A percentile compares a stretch with the other conserved stretches of the same genome.
These are phyloP conservation scores for Acronicta aceris DNA, from an alignment of 2,888 invertebrate species.

Conservation along the genomic window DNA sequence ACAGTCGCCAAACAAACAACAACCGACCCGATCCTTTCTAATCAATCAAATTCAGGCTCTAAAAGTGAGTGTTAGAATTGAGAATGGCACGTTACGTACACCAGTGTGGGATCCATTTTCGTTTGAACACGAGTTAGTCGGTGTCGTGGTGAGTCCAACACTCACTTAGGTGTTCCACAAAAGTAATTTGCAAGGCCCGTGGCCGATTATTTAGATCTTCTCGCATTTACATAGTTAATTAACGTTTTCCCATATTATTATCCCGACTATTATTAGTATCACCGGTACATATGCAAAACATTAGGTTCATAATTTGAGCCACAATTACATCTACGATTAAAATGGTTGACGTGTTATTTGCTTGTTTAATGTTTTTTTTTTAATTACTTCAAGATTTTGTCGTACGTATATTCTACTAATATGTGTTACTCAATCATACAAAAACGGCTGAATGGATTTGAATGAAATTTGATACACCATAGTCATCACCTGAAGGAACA, in stretches of 20 bases:
- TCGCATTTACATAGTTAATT: constrained; percentile 78
- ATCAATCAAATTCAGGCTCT: constrained; percentile 75
- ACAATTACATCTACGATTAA: constrained; percentile 25
- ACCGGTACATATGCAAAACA: constrained; percentile 42
- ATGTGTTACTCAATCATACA: too few species aligned
- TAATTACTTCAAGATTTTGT: too few species aligned
- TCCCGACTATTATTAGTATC: constrained; percentile 52
- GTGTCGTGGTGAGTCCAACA: constrained; percentile 73
- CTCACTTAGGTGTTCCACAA: constrained; percentile 78
- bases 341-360: constrained; percentile 34
- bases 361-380: constrained; percentile 11
- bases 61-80: constrained; percentile 53
- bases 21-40: constrained; percentile 65
- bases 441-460: too few species aligned
- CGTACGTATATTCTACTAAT: too few species aligned
- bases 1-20: constrained; percentile 77
- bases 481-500: too few species aligned
- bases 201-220: constrained; percentile 77
- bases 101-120: constrained; percentile 61
- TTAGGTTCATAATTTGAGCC: constrained; percentile 27
- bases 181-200: constrained; percentile 79
- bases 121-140: constrained; percentile 59
- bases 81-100: constrained; percentile 45
- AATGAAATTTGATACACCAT: too few species aligned
- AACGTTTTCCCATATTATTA: constrained; percentile 73